phyloP scores from a whole-genome alignment of 2,888 invertebrate species.

The Zaprionus bogoriensis region DNA sequence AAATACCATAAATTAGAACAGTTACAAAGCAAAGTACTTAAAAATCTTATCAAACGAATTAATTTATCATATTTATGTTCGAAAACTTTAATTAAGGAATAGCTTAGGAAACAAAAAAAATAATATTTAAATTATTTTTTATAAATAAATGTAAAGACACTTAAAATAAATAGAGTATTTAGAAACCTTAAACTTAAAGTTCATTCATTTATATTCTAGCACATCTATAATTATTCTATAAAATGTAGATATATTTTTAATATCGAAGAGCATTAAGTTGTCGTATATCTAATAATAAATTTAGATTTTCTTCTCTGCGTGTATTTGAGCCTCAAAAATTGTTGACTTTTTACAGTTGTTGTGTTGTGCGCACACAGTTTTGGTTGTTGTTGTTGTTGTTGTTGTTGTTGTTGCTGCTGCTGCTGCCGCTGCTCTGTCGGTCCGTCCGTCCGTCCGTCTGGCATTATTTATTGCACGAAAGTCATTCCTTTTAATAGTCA shows the following conservation, averaged over 20 bases:
- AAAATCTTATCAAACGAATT: no score
- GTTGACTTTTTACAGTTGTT: conserved; percentile 55
- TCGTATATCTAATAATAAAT: not conserved
- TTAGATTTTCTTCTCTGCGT: conserved; percentile 10
- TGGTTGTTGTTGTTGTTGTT: conserved; percentile 32
- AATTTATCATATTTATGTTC: no score
- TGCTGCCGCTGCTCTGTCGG: conserved; percentile 41
- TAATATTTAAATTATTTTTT: not conserved
- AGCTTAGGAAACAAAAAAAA: not conserved
- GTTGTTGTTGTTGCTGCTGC: conserved; percentile 25
- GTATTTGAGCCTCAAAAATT: conserved; percentile 48
- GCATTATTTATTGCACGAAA: conserved; percentile 76
- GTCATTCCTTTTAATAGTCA: conserved; percentile 79
- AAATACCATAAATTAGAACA: no score
- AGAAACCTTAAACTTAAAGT: no score
- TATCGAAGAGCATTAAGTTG: conserved; percentile 24
- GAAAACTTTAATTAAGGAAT: no score
- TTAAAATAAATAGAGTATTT: no score
- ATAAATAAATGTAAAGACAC: no score
- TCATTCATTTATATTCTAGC: no score
- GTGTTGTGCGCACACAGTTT: conserved; percentile 31
- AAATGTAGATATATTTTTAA: not conserved
- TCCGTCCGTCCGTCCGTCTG: conserved; percentile 21
- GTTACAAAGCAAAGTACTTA: no score
- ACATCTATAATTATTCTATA: not conserved